A percentile compares a stretch with the other conserved stretches of the same genome.
Conservation (phyloP, 2,113 vertebrate genomes). For the mouse (Mus musculus) region GRCm39 chr6:26526001-26526500, state of each 20-base stretch:
- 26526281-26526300: not conserved
- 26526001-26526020: slow-evolving; percentile 47
- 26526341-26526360: not conserved
- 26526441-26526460: not conserved
- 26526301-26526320: not conserved
- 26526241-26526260: not conserved
- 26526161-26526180: not conserved
- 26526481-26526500: not conserved
- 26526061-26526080: slow-evolving; percentile 28
- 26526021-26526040: slow-evolving; percentile 1
- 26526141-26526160: not conserved
- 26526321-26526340: not conserved
- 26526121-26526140: slow-evolving; percentile 4
- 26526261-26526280: not conserved
- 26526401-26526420: not conserved
- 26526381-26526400: not conserved
- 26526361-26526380: not conserved
- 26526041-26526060: slow-evolving; percentile 51
- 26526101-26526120: slow-evolving; percentile 20
- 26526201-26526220: not conserved
- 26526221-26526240: not conserved
- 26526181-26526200: not conserved
- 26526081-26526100: slow-evolving; percentile 42
- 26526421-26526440: not conserved
- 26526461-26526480: not conserved